Base-by-base conservation (phyloP, 2,797 vertebrate genomes). In the Hemitrygon akajei region DNA sequence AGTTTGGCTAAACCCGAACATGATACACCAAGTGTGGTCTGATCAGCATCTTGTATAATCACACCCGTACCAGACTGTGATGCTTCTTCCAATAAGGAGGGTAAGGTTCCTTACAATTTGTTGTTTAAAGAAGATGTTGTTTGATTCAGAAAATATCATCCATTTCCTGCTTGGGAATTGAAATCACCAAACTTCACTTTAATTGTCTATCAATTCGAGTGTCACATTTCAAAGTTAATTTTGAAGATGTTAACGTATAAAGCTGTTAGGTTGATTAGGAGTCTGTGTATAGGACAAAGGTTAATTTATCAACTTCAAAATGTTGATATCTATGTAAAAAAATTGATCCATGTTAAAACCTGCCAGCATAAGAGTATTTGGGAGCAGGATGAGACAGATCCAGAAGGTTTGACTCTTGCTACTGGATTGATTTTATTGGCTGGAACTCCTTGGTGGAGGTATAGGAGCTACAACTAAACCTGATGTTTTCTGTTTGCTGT, bases 301-400 rank as follows among this genome's bases (percentile, higher is more conserved):
- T 87, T 63, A 63, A n/a, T 87, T 87, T 87, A 60, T 87, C 84
- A 87, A 30, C 60, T 66, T 66, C n/a, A 60, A 87, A 87, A 87
- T 86, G 47, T 58, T 84, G 56, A 84, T 30, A 14, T 87, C 58
- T 20, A 30, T 63, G 84, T 47, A 87, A 84, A 89, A 89, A 89
- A 87, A n/a, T 34, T 2, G n/a, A 34, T 18, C 11, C 30, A 20
- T 89, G 16, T 89, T 66, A 89, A 89, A 89, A 69, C 16, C 66
- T 66, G 27, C 12, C 47, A 58, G 12, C 47, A 58, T 63, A 63
- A 60, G 86, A 16, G 34, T 7, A 34, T 89, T 34, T 18, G 30
- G 1, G n/a, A 66, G 34, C 60, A 69, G n/a, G 86, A 22, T 34
- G 11, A 89, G n/a, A 20, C 25, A 69, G 58, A 34, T 69, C 60